Evolutionary conservation across 2,888 invertebrate genomes (phyloP), one percentile per base, ranked within the genome.

Genomic region (Phalera bucephala): DNA sequence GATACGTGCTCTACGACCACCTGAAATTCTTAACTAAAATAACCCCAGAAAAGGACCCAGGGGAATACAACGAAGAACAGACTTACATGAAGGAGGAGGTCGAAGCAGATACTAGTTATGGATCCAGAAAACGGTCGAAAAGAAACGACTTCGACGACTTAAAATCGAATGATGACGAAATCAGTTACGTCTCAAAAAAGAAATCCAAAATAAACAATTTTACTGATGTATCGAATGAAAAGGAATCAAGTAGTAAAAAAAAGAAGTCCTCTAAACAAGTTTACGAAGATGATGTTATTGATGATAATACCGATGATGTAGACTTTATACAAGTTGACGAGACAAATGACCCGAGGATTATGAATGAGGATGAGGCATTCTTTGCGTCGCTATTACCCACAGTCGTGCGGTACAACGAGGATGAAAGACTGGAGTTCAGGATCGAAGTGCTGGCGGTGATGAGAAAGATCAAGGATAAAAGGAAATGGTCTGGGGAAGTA

Each of bases 321-420:
- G 75, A 82, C 47, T 74, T 76, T 26, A 61, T 74, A 0, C 78
- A 72, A 40, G 55, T 79, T 0, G 74, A 75, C 2, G 74, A 73
- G 3, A 42, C 46, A 0, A 67, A 62, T 34, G 85, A 87, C 34
- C 75, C 79, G 0, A 67, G 88, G 17, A 54, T 89, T 0, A 88
- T 89, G 88, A 88, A 89, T 36, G 89, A 89, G 41, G 88, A 89
- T 39, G 89, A 89, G 39, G 88, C 88, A 0, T 89, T 89, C 44
- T 89, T 89, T 32, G 88, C 88, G 0, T 88, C 89, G 0, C 51
- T 89, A 1, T 46, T 89, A 13, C 89, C 88, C 0, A 74, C 84
- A 0, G 66, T 88, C 1, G 87, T 87, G 0, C 85, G 73, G 42
- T 88, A 88, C 43, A 73, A 55, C 36, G 85, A 86, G 42, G 84